Evolutionary conservation across 2,797 vertebrate species (phyloP), one percentile per base, ranked within the genome.

Genomic region (Pipistrellus pipistrellus): DNA sequence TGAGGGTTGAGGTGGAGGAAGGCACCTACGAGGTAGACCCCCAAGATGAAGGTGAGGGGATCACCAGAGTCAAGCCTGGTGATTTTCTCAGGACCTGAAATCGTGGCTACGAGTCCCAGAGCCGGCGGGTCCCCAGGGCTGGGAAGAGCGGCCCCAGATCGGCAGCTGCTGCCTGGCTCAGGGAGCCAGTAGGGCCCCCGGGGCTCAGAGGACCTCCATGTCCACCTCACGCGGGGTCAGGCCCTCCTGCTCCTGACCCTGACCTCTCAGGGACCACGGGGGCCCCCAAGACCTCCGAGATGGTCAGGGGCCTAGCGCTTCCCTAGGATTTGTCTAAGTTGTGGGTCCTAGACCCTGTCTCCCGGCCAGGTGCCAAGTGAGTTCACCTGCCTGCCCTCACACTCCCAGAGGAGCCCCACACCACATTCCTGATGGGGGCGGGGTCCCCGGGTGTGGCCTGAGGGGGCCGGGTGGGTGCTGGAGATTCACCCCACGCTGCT

Each of bases 201-300:
- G 17, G 5, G 38, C 68, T 75, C 46, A 7, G 4, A 2, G 32
- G 11, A 38, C 64, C 25, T 21, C 0, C 0, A 8, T 3, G 8
- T 4, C 15, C 20, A 17, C 11, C 10, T 32, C 7, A 2, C 7
- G 8, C 23, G 21, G 62, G 82, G 66, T 57, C 81, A 59, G n/a
- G 38, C 13, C 32, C n/a, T 73, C 32, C 9, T 78, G 27, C 18
- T 48, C 85, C 64, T 38, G 46, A 21, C n/a, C 71, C 30, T 13
- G 2, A 35, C 46, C 21, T 27, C 17, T 9, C 20, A 55, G 15
- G 32, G 62, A 68, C 13, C 41, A 8, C 30, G 20, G 14, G 13
- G n/a, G 51, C 3, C 62, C 41, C 35, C 7, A 0, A 82, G 30
- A 21, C 30, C 12, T 3, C 32, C 4, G 1, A 2, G 0, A 38